Conservation (phyloP, 2,888 invertebrate genomes). For the Drosophila emarginata region DNA sequence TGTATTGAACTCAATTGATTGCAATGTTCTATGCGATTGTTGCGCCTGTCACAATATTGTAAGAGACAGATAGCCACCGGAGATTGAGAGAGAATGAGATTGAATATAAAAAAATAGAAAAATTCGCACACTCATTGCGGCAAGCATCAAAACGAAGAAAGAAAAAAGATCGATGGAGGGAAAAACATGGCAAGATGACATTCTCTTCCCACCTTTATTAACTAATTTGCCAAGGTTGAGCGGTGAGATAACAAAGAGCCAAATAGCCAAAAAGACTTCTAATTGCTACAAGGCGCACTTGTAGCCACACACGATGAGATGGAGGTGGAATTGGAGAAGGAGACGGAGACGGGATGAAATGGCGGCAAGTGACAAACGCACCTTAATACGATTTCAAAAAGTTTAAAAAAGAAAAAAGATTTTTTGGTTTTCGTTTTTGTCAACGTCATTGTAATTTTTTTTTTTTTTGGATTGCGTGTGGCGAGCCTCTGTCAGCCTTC, state of each 20-base stretch:
- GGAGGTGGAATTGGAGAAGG: background rate
- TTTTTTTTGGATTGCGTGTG: conserved; percentile 59
- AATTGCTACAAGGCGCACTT: conserved; percentile 60
- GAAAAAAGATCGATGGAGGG: conserved; percentile 29
- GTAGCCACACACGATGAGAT: conserved; percentile 36
- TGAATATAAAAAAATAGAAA: conserved; percentile 25
- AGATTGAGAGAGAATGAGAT: conserved; percentile 24
- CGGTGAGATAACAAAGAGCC: conserved; percentile 45
- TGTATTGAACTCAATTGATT: conserved; percentile 33
- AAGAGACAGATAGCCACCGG: conserved; percentile 21
- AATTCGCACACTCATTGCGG: conserved; percentile 72
- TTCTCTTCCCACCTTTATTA: conserved; percentile 75
- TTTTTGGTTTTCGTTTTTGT: conserved; percentile 30
- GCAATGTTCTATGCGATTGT: conserved; percentile 63
- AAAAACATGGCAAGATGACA: conserved; percentile 43
- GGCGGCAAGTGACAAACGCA: conserved; percentile 53
- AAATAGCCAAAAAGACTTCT: conserved; percentile 57
- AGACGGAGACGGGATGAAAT: conserved; percentile 1
- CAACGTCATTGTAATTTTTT: conserved; percentile 59
- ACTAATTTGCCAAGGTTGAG: conserved; percentile 71
- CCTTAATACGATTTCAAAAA: conserved; percentile 67
- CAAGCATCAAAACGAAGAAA: conserved; percentile 30
- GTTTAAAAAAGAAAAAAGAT: conserved; percentile 16
- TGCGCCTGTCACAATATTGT: conserved; percentile 71
- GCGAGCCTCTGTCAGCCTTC: conserved; percentile 30